Evolutionary conservation across 2,797 vertebrate species (phyloP).

Genomic region (Malacoraja senta): DNA sequence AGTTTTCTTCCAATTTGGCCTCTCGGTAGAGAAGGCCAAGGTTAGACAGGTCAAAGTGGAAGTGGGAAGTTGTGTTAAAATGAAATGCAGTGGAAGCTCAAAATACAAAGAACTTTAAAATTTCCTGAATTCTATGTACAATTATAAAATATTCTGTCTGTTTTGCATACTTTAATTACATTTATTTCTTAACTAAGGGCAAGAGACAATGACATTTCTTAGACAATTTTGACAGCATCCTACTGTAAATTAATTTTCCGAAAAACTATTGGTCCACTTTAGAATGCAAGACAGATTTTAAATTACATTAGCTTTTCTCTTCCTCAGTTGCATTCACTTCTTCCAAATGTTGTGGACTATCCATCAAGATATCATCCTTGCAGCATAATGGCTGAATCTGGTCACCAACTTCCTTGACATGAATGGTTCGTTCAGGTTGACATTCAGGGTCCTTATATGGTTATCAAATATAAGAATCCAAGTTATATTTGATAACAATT

Average conservation of each 20-base stretch:
- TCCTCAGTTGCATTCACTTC: not conserved
- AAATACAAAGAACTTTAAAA: not conserved
- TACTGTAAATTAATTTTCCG: not conserved
- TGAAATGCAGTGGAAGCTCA: too few relatives aligned
- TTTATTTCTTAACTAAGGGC: not conserved
- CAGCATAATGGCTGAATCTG: not conserved
- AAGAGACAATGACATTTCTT: not conserved
- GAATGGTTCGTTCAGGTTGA: not conserved
- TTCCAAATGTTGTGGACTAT: not conserved
- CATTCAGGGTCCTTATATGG: not conserved
- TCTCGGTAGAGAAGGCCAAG: too few relatives aligned
- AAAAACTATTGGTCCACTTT: not conserved
- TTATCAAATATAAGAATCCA: not conserved
- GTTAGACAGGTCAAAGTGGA: too few relatives aligned
- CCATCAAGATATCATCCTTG: not conserved
- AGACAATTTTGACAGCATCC: not conserved
- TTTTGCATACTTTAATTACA: not conserved
- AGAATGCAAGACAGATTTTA: not conserved
- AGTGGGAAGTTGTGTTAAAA: too few relatives aligned
- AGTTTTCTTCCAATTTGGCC: too few relatives aligned
- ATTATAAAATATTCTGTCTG: not conserved
- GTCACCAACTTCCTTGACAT: not conserved
- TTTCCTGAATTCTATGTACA: not conserved
- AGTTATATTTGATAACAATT: not conserved
- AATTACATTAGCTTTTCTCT: not conserved